Conservation (phyloP, 1,140 invertebrate genomes). For the Planococcus citri region DNA sequence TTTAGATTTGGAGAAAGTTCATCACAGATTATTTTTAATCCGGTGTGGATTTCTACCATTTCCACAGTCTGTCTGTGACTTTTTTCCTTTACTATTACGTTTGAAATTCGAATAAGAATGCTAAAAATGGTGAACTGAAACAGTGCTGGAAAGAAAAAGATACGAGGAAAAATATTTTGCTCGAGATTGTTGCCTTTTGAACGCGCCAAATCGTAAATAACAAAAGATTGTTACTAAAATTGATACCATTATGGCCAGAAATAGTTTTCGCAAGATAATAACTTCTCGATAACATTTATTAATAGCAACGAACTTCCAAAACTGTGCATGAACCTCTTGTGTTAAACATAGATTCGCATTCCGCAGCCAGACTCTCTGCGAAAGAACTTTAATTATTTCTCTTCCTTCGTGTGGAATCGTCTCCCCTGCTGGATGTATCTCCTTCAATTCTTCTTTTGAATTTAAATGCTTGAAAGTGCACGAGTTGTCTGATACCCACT, state of each 20-base stretch:
- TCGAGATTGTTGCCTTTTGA: not conserved
- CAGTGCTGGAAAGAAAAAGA: not conserved
- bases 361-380: not conserved
- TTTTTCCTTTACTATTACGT: too few relatives aligned
- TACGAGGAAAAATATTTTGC: not conserved
- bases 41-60: too few relatives aligned
- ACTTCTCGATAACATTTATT: slow-evolving; percentile 7
- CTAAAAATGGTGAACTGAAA: too few relatives aligned
- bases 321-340: not conserved
- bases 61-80: too few relatives aligned
- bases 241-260: not conserved
- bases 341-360: not conserved
- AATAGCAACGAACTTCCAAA: not conserved
- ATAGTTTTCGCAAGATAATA: slow-evolving; percentile 8
- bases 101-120: too few relatives aligned
- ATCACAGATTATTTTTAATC: too few relatives aligned
- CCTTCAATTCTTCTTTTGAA: too few relatives aligned
- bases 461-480: too few relatives aligned
- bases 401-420: too few relatives aligned
- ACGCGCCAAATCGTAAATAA: not conserved
- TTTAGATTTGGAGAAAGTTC: too few relatives aligned
- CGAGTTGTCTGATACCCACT: too few relatives aligned
- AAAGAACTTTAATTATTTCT: slow-evolving; percentile 1
- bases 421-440: too few relatives aligned
- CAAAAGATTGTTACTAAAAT: slow-evolving; percentile 3